Base-by-base conservation (phyloP, 2,113 vertebrate species). In the Phainopepla nitens region DNA sequence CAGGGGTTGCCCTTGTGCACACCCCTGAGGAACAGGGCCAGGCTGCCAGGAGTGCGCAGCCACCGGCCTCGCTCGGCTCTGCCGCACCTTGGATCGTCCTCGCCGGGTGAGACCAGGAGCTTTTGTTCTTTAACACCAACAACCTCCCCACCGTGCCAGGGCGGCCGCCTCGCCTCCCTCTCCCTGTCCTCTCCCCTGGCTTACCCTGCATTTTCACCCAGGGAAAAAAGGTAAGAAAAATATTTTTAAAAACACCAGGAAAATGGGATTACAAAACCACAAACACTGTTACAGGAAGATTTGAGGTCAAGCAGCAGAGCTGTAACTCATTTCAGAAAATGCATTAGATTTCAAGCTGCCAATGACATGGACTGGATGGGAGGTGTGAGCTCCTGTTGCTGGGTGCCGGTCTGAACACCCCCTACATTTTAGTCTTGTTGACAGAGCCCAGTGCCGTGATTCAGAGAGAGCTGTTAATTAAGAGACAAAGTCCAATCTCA, bases 401-500 rank as follows among this genome's bases (percentile, higher is more conserved):
- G 58, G 82, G 76, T 60, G 88, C 72, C 69, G 90, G 36, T 83
- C 69, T 89, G 90, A 96, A 92, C 92, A 96, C 24, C 72, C 72
- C 60, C 75, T 92, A 56, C 57, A 36, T 89, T 86, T 84, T 11
- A 56, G 57, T 57, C 65, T 53, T 2, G 3, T 49, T 89, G 93
- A 88, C 71, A 93, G 78, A 91, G 66, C 65, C 87, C 53, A 69
- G 70, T 51, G 66, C 76, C 17, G 3, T 78, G 88, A 90, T 92
- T 89, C 68, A 85, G 91, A 78, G 62, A 27, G 80, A 95, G 72
- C 76, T 95, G 86, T 76, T 96, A 89, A 96, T 97, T 93, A 95
- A 73, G 86, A 90, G 86, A 70, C 80, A 90, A 96, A 96, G 82
- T 88, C 90, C 93, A 94, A 78, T 88, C 85, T 83, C 56, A 51